Conservation (phyloP, 1,140 invertebrate species). For the Brachionus paranguensis region DNA sequence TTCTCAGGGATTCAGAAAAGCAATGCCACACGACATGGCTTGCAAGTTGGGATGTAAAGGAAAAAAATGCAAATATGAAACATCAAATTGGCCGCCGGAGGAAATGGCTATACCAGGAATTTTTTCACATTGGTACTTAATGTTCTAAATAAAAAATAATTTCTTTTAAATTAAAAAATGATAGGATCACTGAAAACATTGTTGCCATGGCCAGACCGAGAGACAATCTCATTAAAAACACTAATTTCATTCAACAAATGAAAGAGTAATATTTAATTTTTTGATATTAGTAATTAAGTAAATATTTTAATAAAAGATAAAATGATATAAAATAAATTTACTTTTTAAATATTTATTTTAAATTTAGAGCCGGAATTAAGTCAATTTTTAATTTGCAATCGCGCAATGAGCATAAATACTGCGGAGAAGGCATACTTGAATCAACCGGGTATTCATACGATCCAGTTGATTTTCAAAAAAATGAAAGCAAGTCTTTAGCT, state of each 20-base stretch:
- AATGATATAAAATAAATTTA: background rate
- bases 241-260: constrained; percentile 5
- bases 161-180: too few species aligned
- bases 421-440: constrained; percentile 64
- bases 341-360: background rate
- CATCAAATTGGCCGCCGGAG: constrained; percentile 63
- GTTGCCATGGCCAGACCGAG: constrained; percentile 74
- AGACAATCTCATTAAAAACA: background rate
- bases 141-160: too few species aligned
- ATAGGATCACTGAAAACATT: constrained; percentile 76
- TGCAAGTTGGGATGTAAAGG: constrained; percentile 63
- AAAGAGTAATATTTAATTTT: background rate
- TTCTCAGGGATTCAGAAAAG: background rate
- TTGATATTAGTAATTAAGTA: background rate
- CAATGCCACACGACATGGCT: constrained; percentile 24
- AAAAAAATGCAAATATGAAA: constrained; percentile 72
- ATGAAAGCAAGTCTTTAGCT: constrained; percentile 63
- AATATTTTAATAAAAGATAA: background rate
- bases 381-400: constrained; percentile 77
- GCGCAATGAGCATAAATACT: constrained; percentile 74
- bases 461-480: constrained; percentile 73
- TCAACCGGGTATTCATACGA: constrained; percentile 70
- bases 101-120: constrained; percentile 70
- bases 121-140: constrained; percentile 71
- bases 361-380: constrained; percentile 66